Conservation (phyloP, 2,113 vertebrate species). For the Illadopsis cleaveri region DNA sequence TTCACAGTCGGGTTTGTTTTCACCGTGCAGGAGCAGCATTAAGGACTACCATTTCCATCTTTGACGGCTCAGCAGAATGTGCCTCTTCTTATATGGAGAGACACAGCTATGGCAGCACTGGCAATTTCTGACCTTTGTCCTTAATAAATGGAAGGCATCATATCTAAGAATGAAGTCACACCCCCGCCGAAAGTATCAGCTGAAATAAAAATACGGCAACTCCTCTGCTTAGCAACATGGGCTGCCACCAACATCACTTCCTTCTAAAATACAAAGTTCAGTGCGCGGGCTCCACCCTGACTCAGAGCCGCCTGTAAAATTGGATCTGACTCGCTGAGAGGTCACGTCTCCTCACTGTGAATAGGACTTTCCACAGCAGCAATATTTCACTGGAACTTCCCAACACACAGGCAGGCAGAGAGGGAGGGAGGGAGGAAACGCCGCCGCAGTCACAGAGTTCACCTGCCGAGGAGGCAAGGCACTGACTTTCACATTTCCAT, state of each 20-base stretch:
- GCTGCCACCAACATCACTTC: conserved; percentile 43
- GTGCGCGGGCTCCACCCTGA: conserved; percentile 17
- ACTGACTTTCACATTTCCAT: background rate
- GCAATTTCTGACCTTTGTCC: conserved; percentile 49
- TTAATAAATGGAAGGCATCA: background rate
- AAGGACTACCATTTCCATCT: background rate
- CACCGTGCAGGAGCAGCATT: background rate
- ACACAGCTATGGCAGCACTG: background rate
- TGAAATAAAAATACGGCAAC: conserved; percentile 5
- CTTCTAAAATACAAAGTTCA: conserved; percentile 7
- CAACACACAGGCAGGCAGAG: background rate
- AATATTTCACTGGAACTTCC: conserved; percentile 8
- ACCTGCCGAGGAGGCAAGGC: background rate
- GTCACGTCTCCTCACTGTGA: conserved; percentile 25
- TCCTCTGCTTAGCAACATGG: conserved; percentile 38
- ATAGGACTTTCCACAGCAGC: conserved; percentile 42
- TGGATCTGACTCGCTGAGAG: conserved; percentile 32
- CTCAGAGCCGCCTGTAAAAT: conserved; percentile 43
- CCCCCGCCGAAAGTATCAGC: conserved; percentile 3
- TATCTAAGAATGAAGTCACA: conserved; percentile 47
- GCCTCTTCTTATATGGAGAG: background rate
- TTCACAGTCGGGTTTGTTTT: background rate
- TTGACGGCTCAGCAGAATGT: background rate
- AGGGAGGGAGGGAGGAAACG: background rate
- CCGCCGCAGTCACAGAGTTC: background rate